Conservation (phyloP, 2,797 vertebrate genomes). For the Acrocephalus scirpaceus region DNA sequence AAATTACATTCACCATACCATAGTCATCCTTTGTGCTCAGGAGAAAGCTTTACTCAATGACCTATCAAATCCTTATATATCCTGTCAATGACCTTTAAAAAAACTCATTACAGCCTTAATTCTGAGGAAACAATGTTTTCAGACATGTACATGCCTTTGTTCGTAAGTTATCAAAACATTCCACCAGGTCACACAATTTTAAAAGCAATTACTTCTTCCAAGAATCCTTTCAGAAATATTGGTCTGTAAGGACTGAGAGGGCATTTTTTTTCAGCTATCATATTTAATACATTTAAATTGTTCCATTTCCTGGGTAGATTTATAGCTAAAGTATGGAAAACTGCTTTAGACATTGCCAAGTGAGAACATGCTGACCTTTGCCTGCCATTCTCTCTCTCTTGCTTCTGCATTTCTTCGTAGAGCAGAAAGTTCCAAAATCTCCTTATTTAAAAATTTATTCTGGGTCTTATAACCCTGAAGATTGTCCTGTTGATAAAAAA, state of each 20-base stretch:
- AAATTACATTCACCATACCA: background rate
- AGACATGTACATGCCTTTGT: background rate
- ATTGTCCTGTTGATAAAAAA: slow-evolving; percentile 83
- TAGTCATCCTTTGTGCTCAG: rapidly evolving
- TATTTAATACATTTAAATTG: background rate
- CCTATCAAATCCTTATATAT: background rate
- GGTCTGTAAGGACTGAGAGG: background rate
- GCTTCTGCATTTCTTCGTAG: slow-evolving; percentile 90
- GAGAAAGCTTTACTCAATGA: background rate
- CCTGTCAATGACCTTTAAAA: background rate
- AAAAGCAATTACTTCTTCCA: background rate
- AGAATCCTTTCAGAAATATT: background rate
- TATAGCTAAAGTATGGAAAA: background rate
- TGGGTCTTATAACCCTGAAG: slow-evolving; percentile 97
- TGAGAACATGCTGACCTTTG: slow-evolving; percentile 83
- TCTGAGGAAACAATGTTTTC: background rate
- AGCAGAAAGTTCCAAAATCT: slow-evolving; percentile 94
- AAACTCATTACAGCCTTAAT: background rate
- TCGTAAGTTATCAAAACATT: background rate
- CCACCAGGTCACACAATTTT: background rate
- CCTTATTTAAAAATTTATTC: slow-evolving; percentile 98
- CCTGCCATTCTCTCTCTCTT: slow-evolving; percentile 87
- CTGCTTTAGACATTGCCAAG: background rate
- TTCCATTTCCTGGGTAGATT: background rate
- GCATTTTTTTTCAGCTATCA: background rate